Percentiles rank a stretch among this genome's conserved stretches.
phyloP scores from a whole-genome alignment of 2,797 vertebrate species.

The Sebastes trivittatus region DNA sequence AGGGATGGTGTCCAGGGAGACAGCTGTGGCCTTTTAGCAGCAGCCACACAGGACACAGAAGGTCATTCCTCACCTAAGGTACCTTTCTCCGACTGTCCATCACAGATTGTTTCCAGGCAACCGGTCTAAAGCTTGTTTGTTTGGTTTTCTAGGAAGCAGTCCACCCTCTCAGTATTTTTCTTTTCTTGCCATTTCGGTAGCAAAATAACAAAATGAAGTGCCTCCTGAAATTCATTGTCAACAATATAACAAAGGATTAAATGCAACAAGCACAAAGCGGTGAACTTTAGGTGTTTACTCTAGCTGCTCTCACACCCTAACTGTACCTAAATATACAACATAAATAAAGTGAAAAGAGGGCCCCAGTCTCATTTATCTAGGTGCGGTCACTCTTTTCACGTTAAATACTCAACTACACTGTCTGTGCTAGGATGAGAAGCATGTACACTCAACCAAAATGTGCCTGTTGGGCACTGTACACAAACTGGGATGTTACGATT shows the following conservation, averaged over 20 bases:
- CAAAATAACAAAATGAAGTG: neutral
- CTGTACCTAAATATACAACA: neutral
- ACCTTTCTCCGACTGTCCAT: conserved; percentile 69
- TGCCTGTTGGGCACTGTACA: neutral
- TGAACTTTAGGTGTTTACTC: neutral
- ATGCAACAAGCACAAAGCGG: neutral
- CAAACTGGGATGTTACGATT: neutral
- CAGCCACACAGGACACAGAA: conserved; percentile 73
- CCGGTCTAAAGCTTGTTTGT: conserved; percentile 29
- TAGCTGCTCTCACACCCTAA: neutral
- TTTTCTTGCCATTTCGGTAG: conserved; percentile 8
- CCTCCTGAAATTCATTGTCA: neutral
- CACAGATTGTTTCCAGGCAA: conserved; percentile 78
- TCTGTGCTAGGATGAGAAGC: neutral
- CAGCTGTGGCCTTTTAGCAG: conserved; percentile 76
- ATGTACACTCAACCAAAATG: neutral
- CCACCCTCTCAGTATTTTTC: neutral
- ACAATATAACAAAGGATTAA: neutral
- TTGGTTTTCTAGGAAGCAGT: conserved; percentile 10
- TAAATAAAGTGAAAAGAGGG: neutral
- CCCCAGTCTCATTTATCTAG: neutral
- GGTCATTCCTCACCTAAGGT: conserved; percentile 80
- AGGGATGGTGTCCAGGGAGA: conserved; percentile 72
- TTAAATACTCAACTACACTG: neutral
- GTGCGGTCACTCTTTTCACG: neutral